Percentiles rank a stretch among this genome's conserved stretches.
phyloP scores from a whole-genome alignment of 2,888 invertebrate species.

The Cheilosia urbana region DNA sequence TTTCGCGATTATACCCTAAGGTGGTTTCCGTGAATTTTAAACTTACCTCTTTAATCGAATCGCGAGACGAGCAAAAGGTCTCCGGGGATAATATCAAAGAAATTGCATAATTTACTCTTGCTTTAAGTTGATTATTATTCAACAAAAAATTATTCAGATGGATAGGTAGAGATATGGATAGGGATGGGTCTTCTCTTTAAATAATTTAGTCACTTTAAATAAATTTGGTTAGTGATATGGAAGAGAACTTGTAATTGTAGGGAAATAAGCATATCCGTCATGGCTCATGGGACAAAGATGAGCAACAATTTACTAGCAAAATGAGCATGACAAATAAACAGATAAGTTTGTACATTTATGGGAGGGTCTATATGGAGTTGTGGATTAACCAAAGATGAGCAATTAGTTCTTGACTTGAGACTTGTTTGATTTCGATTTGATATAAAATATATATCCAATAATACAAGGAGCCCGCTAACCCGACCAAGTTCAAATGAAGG shows the following conservation, averaged over 20 bases:
- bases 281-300: no score
- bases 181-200: slow-evolving; percentile 19
- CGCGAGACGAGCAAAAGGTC: slow-evolving; percentile 26
- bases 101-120: slow-evolving; percentile 64
- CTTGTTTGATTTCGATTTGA: no score
- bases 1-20: slow-evolving; percentile 66
- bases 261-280: no score
- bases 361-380: no score
- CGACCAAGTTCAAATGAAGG: no score
- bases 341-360: no score
- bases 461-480: no score
- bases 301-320: no score
- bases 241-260: neutral
- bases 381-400: no score
- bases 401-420: no score
- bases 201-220: slow-evolving; percentile 40
- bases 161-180: neutral
- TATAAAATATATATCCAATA: no score
- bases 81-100: slow-evolving; percentile 53
- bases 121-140: slow-evolving; percentile 54
- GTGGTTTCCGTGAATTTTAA: slow-evolving; percentile 64
- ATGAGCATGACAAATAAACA: no score
- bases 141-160: slow-evolving; percentile 36
- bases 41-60: slow-evolving; percentile 67
- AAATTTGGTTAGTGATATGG: slow-evolving; percentile 2